Percentiles rank a stretch among this genome's conserved stretches.
Evolutionary conservation across 2,113 vertebrate species (phyloP).

Genomic region (Pavo muticus): DNA sequence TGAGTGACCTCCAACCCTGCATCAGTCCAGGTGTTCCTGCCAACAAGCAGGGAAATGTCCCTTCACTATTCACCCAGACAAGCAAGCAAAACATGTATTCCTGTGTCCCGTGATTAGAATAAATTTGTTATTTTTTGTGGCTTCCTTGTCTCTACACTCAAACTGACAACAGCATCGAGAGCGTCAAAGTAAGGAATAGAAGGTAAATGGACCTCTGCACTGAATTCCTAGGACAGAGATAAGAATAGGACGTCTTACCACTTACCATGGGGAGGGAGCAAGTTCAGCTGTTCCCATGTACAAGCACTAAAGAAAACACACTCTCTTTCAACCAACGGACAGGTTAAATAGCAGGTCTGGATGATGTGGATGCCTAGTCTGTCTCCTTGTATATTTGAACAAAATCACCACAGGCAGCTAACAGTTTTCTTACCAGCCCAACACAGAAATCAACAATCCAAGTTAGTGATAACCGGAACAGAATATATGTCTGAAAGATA

Average conservation of each 20-base stretch:
- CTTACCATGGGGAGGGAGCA: neutral
- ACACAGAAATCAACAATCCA: neutral
- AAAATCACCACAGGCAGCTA: neutral
- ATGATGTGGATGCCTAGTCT: neutral
- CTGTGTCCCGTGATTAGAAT: neutral
- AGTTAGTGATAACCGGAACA: neutral
- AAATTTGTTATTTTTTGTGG: rapidly evolving
- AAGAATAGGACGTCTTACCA: neutral
- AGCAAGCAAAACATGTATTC: neutral
- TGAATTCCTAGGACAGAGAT: neutral
- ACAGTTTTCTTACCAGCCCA: neutral
- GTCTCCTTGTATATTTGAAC: neutral
- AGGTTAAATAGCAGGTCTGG: neutral
- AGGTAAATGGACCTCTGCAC: neutral
- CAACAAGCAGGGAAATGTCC: neutral
- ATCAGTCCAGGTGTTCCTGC: neutral
- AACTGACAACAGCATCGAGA: neutral
- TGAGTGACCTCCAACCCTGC: neutral
- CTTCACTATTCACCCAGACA: neutral
- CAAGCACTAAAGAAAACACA: neutral
- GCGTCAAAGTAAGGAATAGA: rapidly evolving
- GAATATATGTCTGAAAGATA: neutral
- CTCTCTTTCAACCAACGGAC: neutral
- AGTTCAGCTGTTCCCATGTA: neutral
- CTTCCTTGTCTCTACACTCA: neutral